Evolutionary conservation across 2,113 vertebrate species (phyloP), one percentile per base, ranked within the genome.

Genomic region (Stigmatopora argus): DNA sequence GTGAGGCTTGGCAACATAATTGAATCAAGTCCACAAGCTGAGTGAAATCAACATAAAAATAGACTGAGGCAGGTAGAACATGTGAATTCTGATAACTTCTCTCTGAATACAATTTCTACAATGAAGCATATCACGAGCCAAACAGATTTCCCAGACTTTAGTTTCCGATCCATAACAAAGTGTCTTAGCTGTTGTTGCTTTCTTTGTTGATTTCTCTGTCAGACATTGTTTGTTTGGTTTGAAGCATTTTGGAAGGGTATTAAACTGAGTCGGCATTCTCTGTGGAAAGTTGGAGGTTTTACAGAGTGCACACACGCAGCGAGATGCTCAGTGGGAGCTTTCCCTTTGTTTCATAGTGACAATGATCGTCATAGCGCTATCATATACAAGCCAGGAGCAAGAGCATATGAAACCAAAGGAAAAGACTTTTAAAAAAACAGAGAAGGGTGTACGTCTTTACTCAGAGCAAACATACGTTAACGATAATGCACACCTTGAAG

Each of bases 181-280:
- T 62, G 78, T 73, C 69, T 64, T 69, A 67, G 68, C 73, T 34
- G 38, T 58, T 13, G 68, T 71, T 41, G 76, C 75, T 78, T 77
- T 86, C 80, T 85, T 80, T 85, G 73, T 70, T 73, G 83, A 74
- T 78, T 41, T 79, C 74, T 74, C 78, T 71, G 71, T 85, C 85
- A 83, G 75, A 75, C 79, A 75, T 68, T 86, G 82, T 86, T 86
- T 78, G 83, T 82, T 88, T 83, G 78, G 80, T 83, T 80, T 78
- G 70, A 82, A 70, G 71, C 83, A 78, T 83, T 87, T 80, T 62
- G 69, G 77, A 78, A 45, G 73, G 77, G 83, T 80, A 89, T 87
- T 88, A 89, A 85, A 85, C 72, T 57, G 58, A 1, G 17, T 10
- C 10, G 9, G 74, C 76, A 73, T 73, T 71, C 70, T 71, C 70